A percentile compares a stretch with the other conserved stretches of the same genome.
phyloP scores from a whole-genome alignment of 2,888 invertebrate genomes.

The Epinotia bilunana region DNA sequence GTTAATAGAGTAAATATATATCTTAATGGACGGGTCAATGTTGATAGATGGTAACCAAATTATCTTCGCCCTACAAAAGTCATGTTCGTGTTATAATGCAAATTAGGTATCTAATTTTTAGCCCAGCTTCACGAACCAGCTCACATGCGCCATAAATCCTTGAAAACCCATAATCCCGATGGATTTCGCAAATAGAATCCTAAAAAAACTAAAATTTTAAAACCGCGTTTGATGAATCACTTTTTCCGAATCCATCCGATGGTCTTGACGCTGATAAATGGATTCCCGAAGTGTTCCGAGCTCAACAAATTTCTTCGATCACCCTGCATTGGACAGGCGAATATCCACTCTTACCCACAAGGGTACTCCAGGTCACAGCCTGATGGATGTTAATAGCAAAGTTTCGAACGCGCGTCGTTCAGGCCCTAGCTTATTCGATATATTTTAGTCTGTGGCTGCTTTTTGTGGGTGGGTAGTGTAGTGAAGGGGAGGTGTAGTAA shows the following conservation, averaged over 20 bases:
- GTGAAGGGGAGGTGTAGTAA: slow-evolving; percentile 24
- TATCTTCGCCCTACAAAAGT: too few species aligned
- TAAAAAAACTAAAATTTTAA: slow-evolving; percentile 43
- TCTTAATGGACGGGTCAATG: too few species aligned
- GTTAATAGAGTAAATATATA: too few species aligned
- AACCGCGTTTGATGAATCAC: slow-evolving; percentile 46
- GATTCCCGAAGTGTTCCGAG: slow-evolving; percentile 45
- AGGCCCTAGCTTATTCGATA: background rate
- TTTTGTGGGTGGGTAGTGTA: slow-evolving; percentile 24
- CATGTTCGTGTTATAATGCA: too few species aligned
- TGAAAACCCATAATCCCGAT: slow-evolving; percentile 22
- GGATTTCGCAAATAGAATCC: slow-evolving; percentile 33
- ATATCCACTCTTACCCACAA: slow-evolving; percentile 29
- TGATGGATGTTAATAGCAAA: slow-evolving; percentile 1
- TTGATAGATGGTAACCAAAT: too few species aligned
- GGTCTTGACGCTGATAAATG: slow-evolving; percentile 45
- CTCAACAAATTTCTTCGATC: slow-evolving; percentile 47
- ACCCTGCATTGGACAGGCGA: slow-evolving; percentile 44
- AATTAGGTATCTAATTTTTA: background rate
- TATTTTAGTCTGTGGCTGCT: slow-evolving; percentile 31
- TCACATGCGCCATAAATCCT: slow-evolving; percentile 13
- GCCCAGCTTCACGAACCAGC: background rate
- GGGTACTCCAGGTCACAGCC: slow-evolving; percentile 31
- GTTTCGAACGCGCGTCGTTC: background rate
- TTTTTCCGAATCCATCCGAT: slow-evolving; percentile 44